Evolutionary conservation across 2,797 vertebrate species (phyloP).

Genomic region (Alfaro cultratus): DNA sequence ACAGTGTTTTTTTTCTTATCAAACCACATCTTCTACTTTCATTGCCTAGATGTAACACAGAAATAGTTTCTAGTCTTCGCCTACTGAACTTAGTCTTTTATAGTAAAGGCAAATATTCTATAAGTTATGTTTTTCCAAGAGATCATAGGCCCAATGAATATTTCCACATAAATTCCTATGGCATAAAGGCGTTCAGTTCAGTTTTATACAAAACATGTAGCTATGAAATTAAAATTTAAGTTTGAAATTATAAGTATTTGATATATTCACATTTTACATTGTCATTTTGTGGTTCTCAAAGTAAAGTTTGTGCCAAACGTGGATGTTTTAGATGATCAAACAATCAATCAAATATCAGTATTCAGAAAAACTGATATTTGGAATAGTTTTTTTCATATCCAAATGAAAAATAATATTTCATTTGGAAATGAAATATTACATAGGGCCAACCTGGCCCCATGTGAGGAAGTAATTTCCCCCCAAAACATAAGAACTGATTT

Average conservation of each 20-base stretch:
- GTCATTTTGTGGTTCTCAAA: background rate
- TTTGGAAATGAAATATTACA: no score
- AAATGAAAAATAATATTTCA: no score
- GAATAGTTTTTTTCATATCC: no score
- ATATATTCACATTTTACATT: background rate
- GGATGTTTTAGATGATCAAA: background rate
- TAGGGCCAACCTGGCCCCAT: background rate
- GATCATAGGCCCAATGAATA: background rate
- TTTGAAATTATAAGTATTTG: background rate
- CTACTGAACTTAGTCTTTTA: background rate
- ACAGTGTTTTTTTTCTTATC: slow-evolving; percentile 8
- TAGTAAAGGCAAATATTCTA: background rate
- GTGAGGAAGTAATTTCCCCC: background rate
- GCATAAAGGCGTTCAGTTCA: background rate
- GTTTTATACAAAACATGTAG: background rate
- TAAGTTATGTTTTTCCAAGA: background rate
- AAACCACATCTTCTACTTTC: background rate
- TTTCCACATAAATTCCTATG: background rate
- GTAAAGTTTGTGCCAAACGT: background rate
- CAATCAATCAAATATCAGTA: background rate
- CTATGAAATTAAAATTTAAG: background rate
- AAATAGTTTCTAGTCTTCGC: background rate
- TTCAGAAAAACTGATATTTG: no score
- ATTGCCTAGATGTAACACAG: background rate
- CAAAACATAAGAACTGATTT: background rate